Evolutionary conservation across 2,797 vertebrate genomes (phyloP).

Genomic region (Cuniculus paca): DNA sequence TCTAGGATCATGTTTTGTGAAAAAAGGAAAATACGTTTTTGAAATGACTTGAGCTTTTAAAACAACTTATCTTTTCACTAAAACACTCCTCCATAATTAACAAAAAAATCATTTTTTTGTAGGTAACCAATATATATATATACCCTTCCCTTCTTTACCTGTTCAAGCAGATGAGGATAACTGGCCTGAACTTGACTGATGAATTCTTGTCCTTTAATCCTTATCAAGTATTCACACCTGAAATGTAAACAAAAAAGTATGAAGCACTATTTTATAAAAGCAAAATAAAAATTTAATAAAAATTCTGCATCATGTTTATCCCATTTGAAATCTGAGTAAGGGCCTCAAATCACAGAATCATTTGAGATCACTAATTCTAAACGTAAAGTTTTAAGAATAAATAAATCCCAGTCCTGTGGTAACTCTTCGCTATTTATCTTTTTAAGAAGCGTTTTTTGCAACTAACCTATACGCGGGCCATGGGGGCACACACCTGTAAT

Average conservation of each 20-base stretch:
- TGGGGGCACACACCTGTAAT: too few species aligned
- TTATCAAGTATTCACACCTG: conserved; percentile 97
- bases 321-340: neutral
- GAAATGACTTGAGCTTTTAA: neutral
- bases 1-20: neutral
- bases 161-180: conserved; percentile 97
- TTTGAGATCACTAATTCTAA: neutral
- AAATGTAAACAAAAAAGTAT: conserved; percentile 70
- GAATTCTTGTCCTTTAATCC: conserved; percentile 96
- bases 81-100: conserved; percentile 3
- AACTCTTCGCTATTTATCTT: neutral
- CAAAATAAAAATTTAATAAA: neutral
- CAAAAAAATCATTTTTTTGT: neutral
- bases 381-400: neutral
- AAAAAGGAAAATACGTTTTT: neutral
- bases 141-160: conserved; percentile 88
- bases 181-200: conserved; percentile 95
- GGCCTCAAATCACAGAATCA: neutral
- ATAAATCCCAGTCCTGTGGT: neutral
- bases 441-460: neutral
- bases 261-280: neutral
- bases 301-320: neutral
- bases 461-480: neutral
- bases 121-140: neutral
- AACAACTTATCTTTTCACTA: conserved; percentile 21